Conservation (phyloP, 2,113 vertebrate genomes). For the Myotis lucifugus region DNA sequence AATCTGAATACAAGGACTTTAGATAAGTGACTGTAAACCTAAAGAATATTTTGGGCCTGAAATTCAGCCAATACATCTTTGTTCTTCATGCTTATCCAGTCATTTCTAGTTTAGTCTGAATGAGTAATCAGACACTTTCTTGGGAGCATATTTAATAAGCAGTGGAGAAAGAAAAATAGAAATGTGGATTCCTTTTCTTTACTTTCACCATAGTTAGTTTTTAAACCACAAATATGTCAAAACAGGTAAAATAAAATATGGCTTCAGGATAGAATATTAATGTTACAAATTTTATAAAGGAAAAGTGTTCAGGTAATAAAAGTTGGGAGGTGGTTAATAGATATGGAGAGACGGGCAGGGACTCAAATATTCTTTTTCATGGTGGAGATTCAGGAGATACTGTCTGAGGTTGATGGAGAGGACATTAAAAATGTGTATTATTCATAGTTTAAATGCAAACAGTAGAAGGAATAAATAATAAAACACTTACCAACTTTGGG, state of each 20-base stretch:
- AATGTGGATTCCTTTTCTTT: not conserved
- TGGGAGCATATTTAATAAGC: not conserved
- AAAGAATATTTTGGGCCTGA: not conserved
- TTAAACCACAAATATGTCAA: not conserved
- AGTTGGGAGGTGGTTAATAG: not conserved
- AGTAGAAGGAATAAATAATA: not conserved
- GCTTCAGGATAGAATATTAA: slow-evolving; percentile 4
- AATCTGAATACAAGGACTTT: not conserved
- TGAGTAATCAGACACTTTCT: not conserved
- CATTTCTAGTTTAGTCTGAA: not conserved
- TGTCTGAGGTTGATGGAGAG: not conserved
- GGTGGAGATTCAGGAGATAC: not conserved
- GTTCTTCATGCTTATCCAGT: not conserved
- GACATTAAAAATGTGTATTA: not conserved
- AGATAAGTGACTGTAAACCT: not conserved
- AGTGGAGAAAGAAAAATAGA: not conserved
- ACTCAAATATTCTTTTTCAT: not conserved
- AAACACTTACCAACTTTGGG: not conserved
- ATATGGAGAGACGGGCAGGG: not conserved
- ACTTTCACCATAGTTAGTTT: not conserved
- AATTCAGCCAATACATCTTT: not conserved
- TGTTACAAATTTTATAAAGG: not conserved
- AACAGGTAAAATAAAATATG: not conserved
- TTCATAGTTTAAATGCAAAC: not conserved
- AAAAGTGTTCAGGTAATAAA: not conserved